Evolutionary conservation across 2,888 invertebrate genomes (phyloP).

Genomic region (Lucinisca nassula): DNA sequence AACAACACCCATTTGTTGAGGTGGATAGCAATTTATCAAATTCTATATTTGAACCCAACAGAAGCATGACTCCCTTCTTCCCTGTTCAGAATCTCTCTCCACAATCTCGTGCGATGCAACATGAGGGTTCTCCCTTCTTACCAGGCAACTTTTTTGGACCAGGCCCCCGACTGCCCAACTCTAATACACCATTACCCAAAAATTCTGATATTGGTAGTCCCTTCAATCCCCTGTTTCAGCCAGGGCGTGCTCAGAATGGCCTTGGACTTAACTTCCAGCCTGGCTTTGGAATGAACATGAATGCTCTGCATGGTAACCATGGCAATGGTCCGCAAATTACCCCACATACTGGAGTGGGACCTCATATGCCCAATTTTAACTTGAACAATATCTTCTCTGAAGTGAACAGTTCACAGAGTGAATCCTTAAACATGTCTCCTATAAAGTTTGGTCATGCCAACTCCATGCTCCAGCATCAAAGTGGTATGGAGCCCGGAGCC

Average conservation of each 20-base stretch:
- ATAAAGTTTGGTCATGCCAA: slow-evolving; percentile 87
- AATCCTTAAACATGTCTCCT: slow-evolving; percentile 86
- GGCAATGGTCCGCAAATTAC: slow-evolving; percentile 80
- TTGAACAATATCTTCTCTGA: slow-evolving; percentile 86
- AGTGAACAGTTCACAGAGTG: slow-evolving; percentile 79
- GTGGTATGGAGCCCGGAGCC: slow-evolving; percentile 82
- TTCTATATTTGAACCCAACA: slow-evolving; percentile 75
- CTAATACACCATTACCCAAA: slow-evolving; percentile 80
- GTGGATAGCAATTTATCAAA: slow-evolving; percentile 79
- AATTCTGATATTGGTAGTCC: slow-evolving; percentile 78
- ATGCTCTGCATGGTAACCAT: slow-evolving; percentile 81
- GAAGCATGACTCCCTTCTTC: slow-evolving; percentile 85
- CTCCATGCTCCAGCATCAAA: slow-evolving; percentile 80
- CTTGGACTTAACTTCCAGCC: slow-evolving; percentile 85
- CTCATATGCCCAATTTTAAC: slow-evolving; percentile 87
- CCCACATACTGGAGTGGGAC: slow-evolving; percentile 79
- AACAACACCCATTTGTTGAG: slow-evolving; percentile 75
- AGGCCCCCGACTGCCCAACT: slow-evolving; percentile 78
- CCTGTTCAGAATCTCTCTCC: slow-evolving; percentile 84
- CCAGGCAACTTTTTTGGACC: slow-evolving; percentile 83
- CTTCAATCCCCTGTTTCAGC: slow-evolving; percentile 82
- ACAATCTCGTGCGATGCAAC: slow-evolving; percentile 80
- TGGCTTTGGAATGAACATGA: slow-evolving; percentile 84
- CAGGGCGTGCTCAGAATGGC: slow-evolving; percentile 84
- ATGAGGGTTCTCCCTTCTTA: slow-evolving; percentile 84